phyloP scores from a whole-genome alignment of 2,797 vertebrate genomes.

The Platalea minor region DNA sequence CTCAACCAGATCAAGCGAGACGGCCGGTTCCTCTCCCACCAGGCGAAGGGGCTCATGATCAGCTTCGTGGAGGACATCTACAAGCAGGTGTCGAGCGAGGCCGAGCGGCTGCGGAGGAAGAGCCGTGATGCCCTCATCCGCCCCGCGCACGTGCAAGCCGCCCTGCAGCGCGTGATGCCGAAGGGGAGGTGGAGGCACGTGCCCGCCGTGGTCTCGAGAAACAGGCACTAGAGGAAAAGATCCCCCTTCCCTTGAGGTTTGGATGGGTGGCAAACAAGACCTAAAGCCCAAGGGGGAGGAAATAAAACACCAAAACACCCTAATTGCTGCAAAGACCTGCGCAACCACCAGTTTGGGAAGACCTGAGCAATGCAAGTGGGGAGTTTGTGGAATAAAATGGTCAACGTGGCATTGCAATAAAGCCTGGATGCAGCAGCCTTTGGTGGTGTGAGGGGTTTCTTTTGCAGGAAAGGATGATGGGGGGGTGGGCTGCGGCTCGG shows the following conservation, averaged over 20 bases:
- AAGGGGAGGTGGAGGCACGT: background rate
- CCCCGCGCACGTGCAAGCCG: accelerated
- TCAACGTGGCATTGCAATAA: accelerated
- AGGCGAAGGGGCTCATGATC: background rate
- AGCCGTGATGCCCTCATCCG: accelerated
- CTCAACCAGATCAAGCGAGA: background rate
- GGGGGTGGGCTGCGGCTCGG: too few relatives aligned
- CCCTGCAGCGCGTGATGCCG: background rate
- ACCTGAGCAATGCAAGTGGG: background rate
- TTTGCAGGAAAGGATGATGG: background rate
- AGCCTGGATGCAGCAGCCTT: background rate
- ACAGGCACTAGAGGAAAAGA: background rate
- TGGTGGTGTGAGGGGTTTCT: background rate
- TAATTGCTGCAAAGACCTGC: accelerated
- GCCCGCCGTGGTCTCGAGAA: accelerated
- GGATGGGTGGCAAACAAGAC: background rate
- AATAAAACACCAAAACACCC: background rate
- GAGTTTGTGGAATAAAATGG: accelerated
- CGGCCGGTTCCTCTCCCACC: accelerated
- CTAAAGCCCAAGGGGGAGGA: background rate
- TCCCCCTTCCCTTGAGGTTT: too few relatives aligned
- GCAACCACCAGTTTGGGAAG: background rate
- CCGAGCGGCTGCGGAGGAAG: background rate
- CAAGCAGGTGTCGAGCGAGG: background rate
- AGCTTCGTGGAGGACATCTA: background rate